A percentile compares a stretch with the other conserved stretches of the same genome.
Evolutionary conservation across 1,140 invertebrate genomes (phyloP).

Genomic region (Leptinotarsa defecta): DNA sequence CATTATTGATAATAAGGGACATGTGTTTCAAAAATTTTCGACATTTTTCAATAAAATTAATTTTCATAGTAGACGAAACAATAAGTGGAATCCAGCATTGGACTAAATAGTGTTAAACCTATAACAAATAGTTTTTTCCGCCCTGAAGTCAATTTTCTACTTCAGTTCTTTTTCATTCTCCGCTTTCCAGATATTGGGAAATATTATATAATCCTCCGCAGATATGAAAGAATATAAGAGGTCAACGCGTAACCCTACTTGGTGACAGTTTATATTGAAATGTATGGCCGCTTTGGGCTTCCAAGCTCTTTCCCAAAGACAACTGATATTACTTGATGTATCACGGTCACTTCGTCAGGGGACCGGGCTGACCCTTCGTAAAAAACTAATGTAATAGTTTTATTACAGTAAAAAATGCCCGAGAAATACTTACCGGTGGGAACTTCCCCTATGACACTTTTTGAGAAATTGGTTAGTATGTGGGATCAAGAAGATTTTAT

Average conservation of each 20-base stretch:
- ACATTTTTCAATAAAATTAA: too few relatives aligned
- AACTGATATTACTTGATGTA: slow-evolving; percentile 58
- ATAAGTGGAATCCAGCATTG: too few relatives aligned
- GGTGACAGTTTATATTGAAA: slow-evolving; percentile 56
- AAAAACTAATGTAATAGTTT: slow-evolving; percentile 58
- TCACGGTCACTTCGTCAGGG: slow-evolving; percentile 55
- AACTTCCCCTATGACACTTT: background rate
- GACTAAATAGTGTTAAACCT: too few relatives aligned
- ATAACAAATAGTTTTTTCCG: too few relatives aligned
- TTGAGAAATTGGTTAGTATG: background rate
- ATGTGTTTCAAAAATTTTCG: too few relatives aligned
- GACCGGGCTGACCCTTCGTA: slow-evolving; percentile 46
- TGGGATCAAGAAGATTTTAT: background rate
- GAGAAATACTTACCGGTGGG: slow-evolving; percentile 16
- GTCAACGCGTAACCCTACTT: slow-evolving; percentile 22
- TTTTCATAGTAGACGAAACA: too few relatives aligned
- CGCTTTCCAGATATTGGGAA: background rate
- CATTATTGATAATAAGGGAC: too few relatives aligned
- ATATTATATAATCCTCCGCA: slow-evolving; percentile 26
- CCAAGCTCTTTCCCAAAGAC: slow-evolving; percentile 49
- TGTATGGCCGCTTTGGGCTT: slow-evolving; percentile 53
- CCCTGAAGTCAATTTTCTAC: too few relatives aligned
- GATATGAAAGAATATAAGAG: slow-evolving; percentile 40
- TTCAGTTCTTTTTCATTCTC: too few relatives aligned
- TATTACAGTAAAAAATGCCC: slow-evolving; percentile 53